phyloP scores from a whole-genome alignment of 2,888 invertebrate species.

The Horisme vitalbata region DNA sequence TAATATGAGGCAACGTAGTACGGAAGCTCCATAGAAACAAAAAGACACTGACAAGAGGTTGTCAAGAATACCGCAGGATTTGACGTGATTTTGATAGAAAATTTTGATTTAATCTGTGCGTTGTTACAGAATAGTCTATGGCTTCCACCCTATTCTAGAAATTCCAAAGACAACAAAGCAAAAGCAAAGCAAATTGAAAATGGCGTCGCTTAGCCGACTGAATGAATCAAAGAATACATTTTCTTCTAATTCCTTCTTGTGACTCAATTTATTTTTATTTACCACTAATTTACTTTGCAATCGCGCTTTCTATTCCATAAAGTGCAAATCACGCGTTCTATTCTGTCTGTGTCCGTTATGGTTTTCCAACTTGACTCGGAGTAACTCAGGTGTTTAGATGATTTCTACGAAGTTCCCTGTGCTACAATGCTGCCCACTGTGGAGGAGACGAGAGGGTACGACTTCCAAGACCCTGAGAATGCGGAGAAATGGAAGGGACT shows the following conservation, averaged over 20 bases:
- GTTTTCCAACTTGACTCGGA: conserved; percentile 60
- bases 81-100: not conserved
- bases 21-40: too few species aligned
- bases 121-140: conserved; percentile 4
- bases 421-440: conserved; percentile 78
- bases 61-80: too few species aligned
- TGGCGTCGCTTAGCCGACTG: conserved; percentile 79
- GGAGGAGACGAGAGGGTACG: conserved; percentile 85
- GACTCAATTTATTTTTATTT: conserved; percentile 29
- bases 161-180: not conserved
- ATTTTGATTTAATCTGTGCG: too few species aligned
- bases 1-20: too few species aligned
- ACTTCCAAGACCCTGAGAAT: conserved; percentile 95
- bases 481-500: conserved; percentile 96
- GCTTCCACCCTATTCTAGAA: not conserved
- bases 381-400: conserved; percentile 72
- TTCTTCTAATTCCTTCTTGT: conserved; percentile 46
- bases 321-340: conserved; percentile 41
- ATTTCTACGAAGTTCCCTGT: conserved; percentile 61
- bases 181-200: conserved; percentile 64
- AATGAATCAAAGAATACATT: conserved; percentile 67
- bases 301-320: conserved; percentile 1
- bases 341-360: conserved; percentile 45
- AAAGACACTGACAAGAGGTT: too few species aligned
- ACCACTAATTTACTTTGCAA: conserved; percentile 9